A percentile compares a stretch with the other conserved stretches of the same genome.
Evolutionary conservation across 2,797 vertebrate species (phyloP).

Genomic region (Phalanger gymnotis): DNA sequence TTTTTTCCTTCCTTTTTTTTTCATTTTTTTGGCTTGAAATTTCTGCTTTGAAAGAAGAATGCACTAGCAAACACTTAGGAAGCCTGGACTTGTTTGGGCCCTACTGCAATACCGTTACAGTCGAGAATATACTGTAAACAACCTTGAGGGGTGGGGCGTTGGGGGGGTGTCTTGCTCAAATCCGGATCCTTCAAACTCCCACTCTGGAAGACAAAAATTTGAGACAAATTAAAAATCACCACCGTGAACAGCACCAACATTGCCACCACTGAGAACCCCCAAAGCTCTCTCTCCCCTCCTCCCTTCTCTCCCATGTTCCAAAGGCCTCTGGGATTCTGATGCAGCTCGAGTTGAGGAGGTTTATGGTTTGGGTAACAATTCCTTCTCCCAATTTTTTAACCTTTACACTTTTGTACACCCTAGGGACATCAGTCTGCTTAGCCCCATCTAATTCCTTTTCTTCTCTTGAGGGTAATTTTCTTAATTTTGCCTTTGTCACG

Average conservation of each 20-base stretch:
- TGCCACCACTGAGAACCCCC: not conserved
- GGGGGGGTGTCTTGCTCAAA: slow-evolving; percentile 92
- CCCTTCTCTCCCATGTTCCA: not conserved
- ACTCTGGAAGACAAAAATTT: slow-evolving; percentile 88
- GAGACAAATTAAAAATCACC: slow-evolving; percentile 75
- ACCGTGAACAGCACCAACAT: not conserved
- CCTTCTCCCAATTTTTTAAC: not conserved
- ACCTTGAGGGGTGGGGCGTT: slow-evolving; percentile 98
- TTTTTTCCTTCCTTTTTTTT: slow-evolving; percentile 50
- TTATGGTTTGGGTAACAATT: not conserved
- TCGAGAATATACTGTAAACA: slow-evolving; percentile 95
- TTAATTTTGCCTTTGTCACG: not conserved
- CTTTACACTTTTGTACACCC: not conserved
- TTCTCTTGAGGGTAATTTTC: not conserved
- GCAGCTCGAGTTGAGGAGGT: not conserved
- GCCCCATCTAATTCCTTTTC: slow-evolving; percentile 19
- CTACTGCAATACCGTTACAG: slow-evolving; percentile 94
- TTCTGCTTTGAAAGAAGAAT: slow-evolving; percentile 78
- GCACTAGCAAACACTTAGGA: slow-evolving; percentile 82
- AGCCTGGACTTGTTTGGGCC: slow-evolving; percentile 94
- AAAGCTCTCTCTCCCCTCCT: not conserved
- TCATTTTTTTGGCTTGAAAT: slow-evolving; percentile 83
- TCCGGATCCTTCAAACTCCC: slow-evolving; percentile 93
- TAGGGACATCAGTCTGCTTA: slow-evolving; percentile 4
- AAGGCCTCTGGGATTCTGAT: not conserved